Conservation (phyloP, 1,140 invertebrate species). For the Psix sp. region DNA sequence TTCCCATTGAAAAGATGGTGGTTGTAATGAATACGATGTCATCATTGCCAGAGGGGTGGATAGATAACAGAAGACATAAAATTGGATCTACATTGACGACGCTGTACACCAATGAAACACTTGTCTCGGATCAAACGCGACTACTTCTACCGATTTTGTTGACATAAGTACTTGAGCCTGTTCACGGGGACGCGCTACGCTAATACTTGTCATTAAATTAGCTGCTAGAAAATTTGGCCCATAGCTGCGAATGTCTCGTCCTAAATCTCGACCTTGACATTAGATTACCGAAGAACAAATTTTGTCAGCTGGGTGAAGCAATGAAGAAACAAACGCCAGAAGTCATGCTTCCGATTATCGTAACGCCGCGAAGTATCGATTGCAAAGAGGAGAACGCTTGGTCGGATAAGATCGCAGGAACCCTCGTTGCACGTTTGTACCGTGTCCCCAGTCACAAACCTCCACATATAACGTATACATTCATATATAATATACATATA, state of each 20-base stretch:
- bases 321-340: too few species aligned
- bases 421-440: slow-evolving; percentile 21
- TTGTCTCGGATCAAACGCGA: slow-evolving; percentile 8
- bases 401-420: slow-evolving; percentile 35
- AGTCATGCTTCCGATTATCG: too few species aligned
- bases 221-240: slow-evolving; percentile 29
- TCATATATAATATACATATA: slow-evolving; percentile 25
- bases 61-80: slow-evolving; percentile 38
- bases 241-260: slow-evolving; percentile 28
- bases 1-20: too few species aligned
- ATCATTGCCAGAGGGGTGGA: background rate
- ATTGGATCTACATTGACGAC: slow-evolving; percentile 32
- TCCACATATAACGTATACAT: slow-evolving; percentile 23
- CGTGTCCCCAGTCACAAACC: slow-evolving; percentile 7
- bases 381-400: too few species aligned
- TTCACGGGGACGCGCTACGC: slow-evolving; percentile 18
- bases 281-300: too few species aligned
- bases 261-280: slow-evolving; percentile 21
- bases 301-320: too few species aligned
- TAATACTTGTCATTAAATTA: slow-evolving; percentile 36
- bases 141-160: slow-evolving; percentile 27
- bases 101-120: slow-evolving; percentile 22
- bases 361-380: too few species aligned
- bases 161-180: slow-evolving; percentile 39
- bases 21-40: too few species aligned